Evolutionary conservation across 2,888 invertebrate genomes (phyloP).

Genomic region (Suillia variegata): DNA sequence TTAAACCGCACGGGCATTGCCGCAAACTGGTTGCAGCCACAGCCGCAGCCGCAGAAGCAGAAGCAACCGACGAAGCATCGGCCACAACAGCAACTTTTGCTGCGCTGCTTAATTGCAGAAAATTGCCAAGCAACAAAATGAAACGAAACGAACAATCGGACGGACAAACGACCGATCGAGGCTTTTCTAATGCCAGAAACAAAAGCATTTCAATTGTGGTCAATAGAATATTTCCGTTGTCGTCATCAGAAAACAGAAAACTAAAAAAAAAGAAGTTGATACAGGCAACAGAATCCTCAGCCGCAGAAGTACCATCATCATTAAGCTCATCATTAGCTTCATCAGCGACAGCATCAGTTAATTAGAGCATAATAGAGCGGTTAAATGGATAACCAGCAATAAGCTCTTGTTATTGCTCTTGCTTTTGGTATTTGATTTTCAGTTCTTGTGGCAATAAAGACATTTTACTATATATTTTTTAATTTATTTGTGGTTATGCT

Average conservation of each 20-base stretch:
- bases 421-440: neutral
- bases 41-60: neutral
- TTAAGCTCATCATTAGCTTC: neutral
- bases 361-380: conserved; percentile 40
- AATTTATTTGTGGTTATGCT: neutral
- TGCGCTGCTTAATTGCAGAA: conserved; percentile 7
- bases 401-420: neutral
- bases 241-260: too few relatives aligned
- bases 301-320: neutral
- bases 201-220: neutral
- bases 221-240: neutral
- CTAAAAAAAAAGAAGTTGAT: too few relatives aligned
- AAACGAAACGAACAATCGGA: too few relatives aligned
- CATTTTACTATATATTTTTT: too few relatives aligned
- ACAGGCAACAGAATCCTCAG: too few relatives aligned
- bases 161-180: too few relatives aligned
- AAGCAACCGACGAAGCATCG: too few relatives aligned
- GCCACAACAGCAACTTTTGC: too few relatives aligned
- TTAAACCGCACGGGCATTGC: neutral
- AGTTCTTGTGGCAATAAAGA: neutral
- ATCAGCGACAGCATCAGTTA: conserved; percentile 28
- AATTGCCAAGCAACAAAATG: neutral
- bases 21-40: neutral
- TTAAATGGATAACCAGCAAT: neutral
- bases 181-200: neutral